These are phyloP conservation scores for Prionchulus punctatus DNA, from an alignment of 2,888 invertebrate species.

Conservation along the genomic window DNA sequence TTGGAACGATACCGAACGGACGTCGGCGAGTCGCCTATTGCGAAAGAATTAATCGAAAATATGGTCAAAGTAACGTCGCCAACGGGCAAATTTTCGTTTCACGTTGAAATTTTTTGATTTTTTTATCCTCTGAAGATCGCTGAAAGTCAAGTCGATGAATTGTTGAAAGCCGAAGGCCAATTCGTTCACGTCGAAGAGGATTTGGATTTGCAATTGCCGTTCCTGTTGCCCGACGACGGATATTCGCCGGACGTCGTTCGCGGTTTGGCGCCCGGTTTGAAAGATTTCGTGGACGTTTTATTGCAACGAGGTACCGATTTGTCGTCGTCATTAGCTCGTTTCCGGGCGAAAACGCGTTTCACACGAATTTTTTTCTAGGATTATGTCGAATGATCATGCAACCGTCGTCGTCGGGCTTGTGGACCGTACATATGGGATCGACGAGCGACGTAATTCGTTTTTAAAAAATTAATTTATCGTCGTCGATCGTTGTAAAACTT, in stretches of 20 bases:
- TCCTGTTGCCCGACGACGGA: slow-evolving; percentile 88
- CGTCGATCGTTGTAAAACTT: too few species aligned
- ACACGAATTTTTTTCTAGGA: slow-evolving; percentile 38
- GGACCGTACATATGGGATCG: slow-evolving; percentile 94
- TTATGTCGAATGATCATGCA: slow-evolving; percentile 77
- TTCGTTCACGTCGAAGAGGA: slow-evolving; percentile 77
- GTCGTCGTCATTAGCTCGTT: background rate
- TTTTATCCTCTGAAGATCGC: slow-evolving; percentile 47
- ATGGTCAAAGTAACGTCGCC: slow-evolving; percentile 39
- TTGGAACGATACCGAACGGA: slow-evolving; percentile 40
- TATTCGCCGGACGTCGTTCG: slow-evolving; percentile 89
- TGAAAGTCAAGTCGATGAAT: slow-evolving; percentile 43
- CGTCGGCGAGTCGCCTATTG: slow-evolving; percentile 45
- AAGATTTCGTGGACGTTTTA: slow-evolving; percentile 66
- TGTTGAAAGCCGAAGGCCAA: slow-evolving; percentile 48
- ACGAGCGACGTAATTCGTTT: too few species aligned
- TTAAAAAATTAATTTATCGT: too few species aligned
- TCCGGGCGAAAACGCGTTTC: background rate
- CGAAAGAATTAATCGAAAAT: slow-evolving; percentile 47
- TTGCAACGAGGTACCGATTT: slow-evolving; percentile 41
- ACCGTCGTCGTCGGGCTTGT: slow-evolving; percentile 71
- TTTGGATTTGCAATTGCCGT: slow-evolving; percentile 63
- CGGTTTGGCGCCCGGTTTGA: slow-evolving; percentile 69
- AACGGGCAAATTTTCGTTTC: too few species aligned
- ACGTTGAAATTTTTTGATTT: slow-evolving; percentile 16